Conservation (phyloP, 2,797 vertebrate genomes). For the Melanotaenia trifasciata region DNA sequence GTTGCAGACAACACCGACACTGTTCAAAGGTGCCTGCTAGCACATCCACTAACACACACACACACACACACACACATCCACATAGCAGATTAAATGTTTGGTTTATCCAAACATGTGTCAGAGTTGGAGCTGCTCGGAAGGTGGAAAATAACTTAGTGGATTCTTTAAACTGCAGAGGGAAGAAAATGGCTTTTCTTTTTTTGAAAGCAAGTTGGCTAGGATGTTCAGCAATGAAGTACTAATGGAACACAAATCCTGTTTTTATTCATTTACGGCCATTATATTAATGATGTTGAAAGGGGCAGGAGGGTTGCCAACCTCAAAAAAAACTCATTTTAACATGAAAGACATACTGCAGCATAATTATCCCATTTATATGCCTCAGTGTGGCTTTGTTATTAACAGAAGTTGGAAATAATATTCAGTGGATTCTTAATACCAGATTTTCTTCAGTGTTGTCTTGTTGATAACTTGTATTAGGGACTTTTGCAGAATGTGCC, state of each 20-base stretch:
- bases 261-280: neutral
- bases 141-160: conserved; percentile 46
- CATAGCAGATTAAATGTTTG: conserved; percentile 65
- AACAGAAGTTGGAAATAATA: too few relatives aligned
- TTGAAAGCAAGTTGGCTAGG: neutral
- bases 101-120: conserved; percentile 59
- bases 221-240: conserved; percentile 13
- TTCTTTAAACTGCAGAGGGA: conserved; percentile 20
- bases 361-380: neutral
- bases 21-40: conserved; percentile 48
- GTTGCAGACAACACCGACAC: conserved; percentile 51
- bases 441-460: neutral
- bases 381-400: too few relatives aligned
- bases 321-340: neutral
- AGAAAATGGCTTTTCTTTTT: conserved; percentile 18
- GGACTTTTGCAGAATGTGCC: too few relatives aligned
- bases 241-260: neutral
- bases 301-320: neutral
- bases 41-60: neutral
- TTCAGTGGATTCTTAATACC: neutral
- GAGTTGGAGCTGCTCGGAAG: conserved; percentile 44
- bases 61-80: conserved; percentile 22
- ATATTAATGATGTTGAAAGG: neutral
- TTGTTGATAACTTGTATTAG: neutral
- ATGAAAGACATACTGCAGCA: neutral